Conservation (phyloP, 2,888 invertebrate genomes). For the Tanypteryx hageni region DNA sequence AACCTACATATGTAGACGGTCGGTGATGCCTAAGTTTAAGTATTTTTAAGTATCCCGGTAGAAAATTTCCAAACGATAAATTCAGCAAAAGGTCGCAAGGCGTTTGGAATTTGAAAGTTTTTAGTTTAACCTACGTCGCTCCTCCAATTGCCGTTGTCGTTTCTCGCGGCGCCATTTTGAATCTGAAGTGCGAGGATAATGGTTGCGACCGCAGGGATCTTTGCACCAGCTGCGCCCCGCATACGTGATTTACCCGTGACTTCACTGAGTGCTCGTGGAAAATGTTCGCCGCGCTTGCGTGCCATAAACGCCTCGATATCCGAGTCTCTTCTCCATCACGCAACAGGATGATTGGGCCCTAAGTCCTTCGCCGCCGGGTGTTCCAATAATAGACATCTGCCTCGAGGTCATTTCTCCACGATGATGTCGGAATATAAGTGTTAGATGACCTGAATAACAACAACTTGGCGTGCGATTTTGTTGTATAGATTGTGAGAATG, state of each 20-base stretch:
- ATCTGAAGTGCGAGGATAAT: too few species aligned
- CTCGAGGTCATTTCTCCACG: background rate
- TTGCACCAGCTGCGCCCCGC: background rate
- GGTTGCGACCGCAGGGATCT: background rate
- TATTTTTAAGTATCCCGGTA: too few species aligned
- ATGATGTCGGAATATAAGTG: background rate
- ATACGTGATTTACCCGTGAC: constrained; percentile 28
- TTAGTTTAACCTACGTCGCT: too few species aligned
- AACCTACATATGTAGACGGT: too few species aligned
- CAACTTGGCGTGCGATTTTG: background rate
- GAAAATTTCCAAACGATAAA: too few species aligned
- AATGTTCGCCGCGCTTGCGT: background rate
- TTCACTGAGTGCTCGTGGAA: background rate
- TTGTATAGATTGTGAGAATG: background rate
- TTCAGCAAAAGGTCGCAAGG: too few species aligned
- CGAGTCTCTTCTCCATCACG: background rate
- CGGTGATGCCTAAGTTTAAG: too few species aligned
- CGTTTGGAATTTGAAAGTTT: too few species aligned
- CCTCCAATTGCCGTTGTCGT: too few species aligned
- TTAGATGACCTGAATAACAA: background rate
- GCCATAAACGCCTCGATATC: constrained; percentile 19
- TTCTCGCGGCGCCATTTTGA: too few species aligned
- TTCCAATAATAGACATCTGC: background rate
- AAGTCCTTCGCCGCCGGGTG: constrained; percentile 4
- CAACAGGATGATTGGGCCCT: background rate